Evolutionary conservation across 2,113 vertebrate genomes (phyloP), one percentile per base, ranked within the genome.

Genomic region (Leptobrachium leishanense): DNA sequence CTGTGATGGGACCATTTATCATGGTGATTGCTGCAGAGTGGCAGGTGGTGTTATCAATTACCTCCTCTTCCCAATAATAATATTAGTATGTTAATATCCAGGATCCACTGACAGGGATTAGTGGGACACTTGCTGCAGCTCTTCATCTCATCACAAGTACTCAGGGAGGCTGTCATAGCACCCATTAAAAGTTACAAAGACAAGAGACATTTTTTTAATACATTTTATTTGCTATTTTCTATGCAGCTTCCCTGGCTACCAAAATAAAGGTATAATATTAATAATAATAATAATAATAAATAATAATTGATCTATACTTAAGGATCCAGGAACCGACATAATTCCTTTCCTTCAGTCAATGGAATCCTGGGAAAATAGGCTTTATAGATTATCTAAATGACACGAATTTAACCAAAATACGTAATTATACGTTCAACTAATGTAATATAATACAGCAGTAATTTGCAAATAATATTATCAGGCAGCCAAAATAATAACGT

Each of bases 1-100:
- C 86, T 89, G 84, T 91, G 91, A 92, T 92, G 90, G 91, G 90
- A 92, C 89, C 92, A 93, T 93, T 92, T 91, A 93, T 93, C 92
- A 92, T 89, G 82, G 82, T 91, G 93, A 93, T 88, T 88, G 90
- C 85, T 86, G 74, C 86, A 69, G 89, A 93, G 90, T 94, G 93
- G 90, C 92, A 94, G 91, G 89, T 91, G 90, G 88, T 88, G 88
- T 88, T 92, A 91, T 92, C 91, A 93, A 92, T 91, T 92, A 92
- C 88, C 88, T 89, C 87, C 86, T 87, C 89, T 90, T 91, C 91
- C 90, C 91, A 91, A 93, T 93, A 93, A 94, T 92, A 93, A 93
- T 93, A 93, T 91, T 89, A 92, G 87, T 89, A 90, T 92, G 89
- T 89, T 90, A 90, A 93, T 93, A 94, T 89, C 87, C 91, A 81